Percentiles rank a stretch among this genome's conserved stretches.
phyloP scores from a whole-genome alignment of 2,113 vertebrate species.

The Brachyhypopomus gauderio region DNA sequence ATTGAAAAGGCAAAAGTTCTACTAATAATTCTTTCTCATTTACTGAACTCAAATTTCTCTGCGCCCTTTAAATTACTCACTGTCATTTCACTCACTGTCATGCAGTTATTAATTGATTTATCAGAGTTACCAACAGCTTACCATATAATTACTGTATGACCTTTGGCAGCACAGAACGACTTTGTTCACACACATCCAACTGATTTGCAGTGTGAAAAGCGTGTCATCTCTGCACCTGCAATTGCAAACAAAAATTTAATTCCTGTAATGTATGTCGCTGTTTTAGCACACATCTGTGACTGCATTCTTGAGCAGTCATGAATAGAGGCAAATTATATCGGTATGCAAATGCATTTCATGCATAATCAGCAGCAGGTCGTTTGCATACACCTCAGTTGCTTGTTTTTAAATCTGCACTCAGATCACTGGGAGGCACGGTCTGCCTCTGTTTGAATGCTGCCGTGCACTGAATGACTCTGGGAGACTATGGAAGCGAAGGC shows the following conservation, averaged over 20 bases:
- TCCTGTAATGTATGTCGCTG: neutral
- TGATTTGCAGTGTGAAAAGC: neutral
- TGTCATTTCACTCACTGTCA: neutral
- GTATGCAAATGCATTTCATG: constrained; percentile 37
- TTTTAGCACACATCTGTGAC: constrained; percentile 19
- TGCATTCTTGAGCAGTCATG: constrained; percentile 32
- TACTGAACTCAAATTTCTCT: neutral
- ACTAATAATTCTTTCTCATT: neutral
- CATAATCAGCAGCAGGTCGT: constrained; percentile 30
- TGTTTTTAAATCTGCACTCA: neutral
- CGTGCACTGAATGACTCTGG: constrained; percentile 23
- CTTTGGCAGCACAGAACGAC: neutral
- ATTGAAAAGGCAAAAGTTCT: neutral
- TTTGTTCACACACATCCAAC: neutral
- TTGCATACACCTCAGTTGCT: constrained; percentile 32
- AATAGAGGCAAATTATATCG: constrained; percentile 26
- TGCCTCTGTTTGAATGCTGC: constrained; percentile 12
- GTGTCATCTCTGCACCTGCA: constrained; percentile 12
- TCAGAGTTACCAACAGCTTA: neutral
- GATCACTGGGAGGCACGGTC: neutral
- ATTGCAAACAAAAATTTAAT: constrained; percentile 39
- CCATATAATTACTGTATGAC: neutral
- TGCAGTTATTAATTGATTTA: constrained; percentile 9
- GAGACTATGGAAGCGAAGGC: constrained; percentile 17
- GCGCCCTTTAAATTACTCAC: neutral